Base-by-base conservation (phyloP, 2,797 vertebrate genomes). In the Betta splendens region DNA sequence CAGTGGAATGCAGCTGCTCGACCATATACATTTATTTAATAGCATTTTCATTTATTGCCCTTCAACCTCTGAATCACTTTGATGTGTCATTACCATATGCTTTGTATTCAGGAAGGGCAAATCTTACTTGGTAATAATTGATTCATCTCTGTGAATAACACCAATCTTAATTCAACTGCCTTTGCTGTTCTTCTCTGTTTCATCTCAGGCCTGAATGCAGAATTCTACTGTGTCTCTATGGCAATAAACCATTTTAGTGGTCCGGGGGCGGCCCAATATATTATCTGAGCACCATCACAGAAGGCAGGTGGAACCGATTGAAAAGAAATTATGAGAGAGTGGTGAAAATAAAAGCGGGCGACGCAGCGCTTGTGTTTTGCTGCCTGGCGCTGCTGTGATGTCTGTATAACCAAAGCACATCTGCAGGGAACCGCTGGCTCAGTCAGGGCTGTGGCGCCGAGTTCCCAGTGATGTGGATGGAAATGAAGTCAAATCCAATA, bases 291-390 rank as follows among this genome's bases (percentile, higher is more conserved):
- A 49, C 71, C 75, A 79, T 86, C 79, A 66, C 75, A 73, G 64
- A 80, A 64, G 76, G 80, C 82, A 89, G 84, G 84, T 85, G 82
- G 84, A 86, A 84, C 81, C 87, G 88, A 92, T 84, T 86, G 84
- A 87, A 88, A 89, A 87, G 72, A 87, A 91, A 90, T 88, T 86
- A 90, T 84, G 66, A 87, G 81, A 84, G 74, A 77, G 55, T 73
- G 45, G 72, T 52, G n/a, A n/a, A n/a, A n/a, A n/a, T n/a, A n/a
- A n/a, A n/a, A n/a, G n/a, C n/a, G n/a, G n/a, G n/a, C n/a, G n/a
- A n/a, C n/a, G n/a, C n/a, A n/a, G n/a, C n/a, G 67, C 53, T 71
- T 74, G 63, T 60, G 61, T 75, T 78, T 85, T 72, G 59, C 68
- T 77, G 69, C n/a, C n/a, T n/a, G n/a, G n/a, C n/a, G n/a, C n/a